Conservation (phyloP, 2,797 vertebrate species). For the Chelmon rostratus region DNA sequence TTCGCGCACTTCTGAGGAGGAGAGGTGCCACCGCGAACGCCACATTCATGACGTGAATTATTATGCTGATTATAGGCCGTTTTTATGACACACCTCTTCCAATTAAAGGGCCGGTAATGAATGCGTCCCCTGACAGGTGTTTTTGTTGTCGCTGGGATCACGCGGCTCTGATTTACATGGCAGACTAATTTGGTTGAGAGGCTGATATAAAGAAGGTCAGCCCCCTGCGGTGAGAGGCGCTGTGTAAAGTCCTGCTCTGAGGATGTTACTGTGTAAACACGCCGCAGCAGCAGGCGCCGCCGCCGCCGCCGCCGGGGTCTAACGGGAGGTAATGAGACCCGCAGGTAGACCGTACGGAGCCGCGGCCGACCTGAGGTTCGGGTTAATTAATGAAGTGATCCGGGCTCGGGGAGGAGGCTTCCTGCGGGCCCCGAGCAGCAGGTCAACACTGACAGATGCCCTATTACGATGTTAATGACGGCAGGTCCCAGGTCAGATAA, state of each 20-base stretch:
- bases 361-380: constrained; percentile 64
- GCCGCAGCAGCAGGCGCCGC: constrained; percentile 56
- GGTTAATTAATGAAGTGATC: constrained; percentile 88
- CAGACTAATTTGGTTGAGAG: constrained; percentile 65
- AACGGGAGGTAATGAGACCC: constrained; percentile 49
- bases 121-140: constrained; percentile 69
- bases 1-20: constrained; percentile 14
- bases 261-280: constrained; percentile 53
- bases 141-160: constrained; percentile 62
- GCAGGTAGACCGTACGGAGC: constrained; percentile 49
- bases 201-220: constrained; percentile 60
- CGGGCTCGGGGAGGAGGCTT: constrained; percentile 53
- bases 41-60: constrained; percentile 49
- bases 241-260: constrained; percentile 46
- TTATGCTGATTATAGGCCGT: constrained; percentile 60
- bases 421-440: constrained; percentile 71
- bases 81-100: constrained; percentile 71
- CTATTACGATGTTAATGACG: constrained; percentile 89
- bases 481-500: constrained; percentile 79
- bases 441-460: constrained; percentile 87
- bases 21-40: not conserved
- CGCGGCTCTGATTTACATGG: constrained; percentile 72
- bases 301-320: not conserved
- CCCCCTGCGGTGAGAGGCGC: constrained; percentile 27
- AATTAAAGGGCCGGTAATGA: constrained; percentile 71